A percentile compares a stretch with the other conserved stretches of the same genome.
Evolutionary conservation across 2,113 vertebrate species (phyloP).

Genomic region (Lanius ludovicianus): DNA sequence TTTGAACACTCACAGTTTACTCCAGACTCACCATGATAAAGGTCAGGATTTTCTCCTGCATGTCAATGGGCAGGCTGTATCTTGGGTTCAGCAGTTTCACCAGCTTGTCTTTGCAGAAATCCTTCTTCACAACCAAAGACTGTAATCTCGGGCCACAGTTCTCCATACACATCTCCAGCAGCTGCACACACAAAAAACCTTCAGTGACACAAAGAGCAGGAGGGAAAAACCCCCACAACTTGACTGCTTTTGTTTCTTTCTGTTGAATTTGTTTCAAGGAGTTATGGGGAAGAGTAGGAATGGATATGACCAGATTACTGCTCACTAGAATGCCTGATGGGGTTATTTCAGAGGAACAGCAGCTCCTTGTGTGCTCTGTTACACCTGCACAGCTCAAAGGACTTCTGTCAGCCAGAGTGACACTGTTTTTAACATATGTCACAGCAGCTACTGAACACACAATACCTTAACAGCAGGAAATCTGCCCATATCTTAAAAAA

Average conservation of each 20-base stretch:
- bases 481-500: background rate
- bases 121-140: conserved; percentile 78
- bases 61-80: conserved; percentile 71
- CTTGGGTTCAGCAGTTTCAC: conserved; percentile 78
- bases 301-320: background rate
- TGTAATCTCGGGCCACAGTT: conserved; percentile 79
- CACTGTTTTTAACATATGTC: background rate
- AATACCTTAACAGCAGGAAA: background rate
- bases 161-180: conserved; percentile 80
- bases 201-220: background rate
- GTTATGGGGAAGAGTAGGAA: background rate
- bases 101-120: conserved; percentile 78
- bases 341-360: background rate
- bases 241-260: background rate
- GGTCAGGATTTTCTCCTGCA: conserved; percentile 78
- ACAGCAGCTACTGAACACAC: background rate
- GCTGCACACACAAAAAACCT: conserved; percentile 56
- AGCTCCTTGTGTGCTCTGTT: background rate
- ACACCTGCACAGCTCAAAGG: background rate
- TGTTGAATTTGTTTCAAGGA: background rate
- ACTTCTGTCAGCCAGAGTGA: background rate
- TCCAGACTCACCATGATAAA: conserved; percentile 76
- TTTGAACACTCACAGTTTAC: background rate
- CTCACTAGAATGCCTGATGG: background rate
- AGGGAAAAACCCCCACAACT: background rate